phyloP scores from a whole-genome alignment of 2,797 vertebrate genomes.

The Crax fasciolata region DNA sequence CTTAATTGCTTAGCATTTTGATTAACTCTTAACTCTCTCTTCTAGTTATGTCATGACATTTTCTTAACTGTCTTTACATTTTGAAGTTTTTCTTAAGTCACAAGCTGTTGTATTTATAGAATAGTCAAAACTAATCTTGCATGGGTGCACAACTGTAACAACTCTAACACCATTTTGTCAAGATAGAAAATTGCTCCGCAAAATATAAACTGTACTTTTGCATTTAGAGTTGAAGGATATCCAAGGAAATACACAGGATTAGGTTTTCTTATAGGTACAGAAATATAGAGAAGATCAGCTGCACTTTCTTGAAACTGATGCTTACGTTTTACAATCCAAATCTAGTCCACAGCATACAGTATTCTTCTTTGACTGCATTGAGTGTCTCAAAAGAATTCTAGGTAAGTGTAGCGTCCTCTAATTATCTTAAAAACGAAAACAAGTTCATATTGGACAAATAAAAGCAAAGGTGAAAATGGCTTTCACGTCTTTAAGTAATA shows the following conservation, averaged over 20 bases:
- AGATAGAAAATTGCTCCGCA: constrained; percentile 10
- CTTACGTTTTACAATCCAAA: neutral
- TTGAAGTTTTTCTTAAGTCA: constrained; percentile 3
- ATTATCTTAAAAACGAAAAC: constrained; percentile 34
- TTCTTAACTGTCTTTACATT: constrained; percentile 41
- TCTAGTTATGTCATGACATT: neutral
- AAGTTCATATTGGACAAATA: neutral
- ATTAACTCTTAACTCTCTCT: constrained; percentile 30
- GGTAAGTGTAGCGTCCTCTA: neutral
- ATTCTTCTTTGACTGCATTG: neutral
- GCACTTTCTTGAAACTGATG: constrained; percentile 27
- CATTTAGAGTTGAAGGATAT: neutral
- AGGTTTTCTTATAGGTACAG: neutral
- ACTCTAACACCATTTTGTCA: constrained; percentile 6
- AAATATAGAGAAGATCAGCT: neutral
- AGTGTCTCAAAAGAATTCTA: neutral
- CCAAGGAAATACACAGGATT: neutral
- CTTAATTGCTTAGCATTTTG: neutral
- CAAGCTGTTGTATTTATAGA: constrained; percentile 32
- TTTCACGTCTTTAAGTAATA: constrained; percentile 34
- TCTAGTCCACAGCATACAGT: neutral
- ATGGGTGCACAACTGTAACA: neutral
- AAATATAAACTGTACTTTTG: neutral
- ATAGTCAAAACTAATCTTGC: neutral
- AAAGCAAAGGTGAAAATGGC: constrained; percentile 13